These are phyloP conservation scores for Phalanger gymnotis DNA, from an alignment of 2,797 vertebrate genomes.

Conservation along the genomic window DNA sequence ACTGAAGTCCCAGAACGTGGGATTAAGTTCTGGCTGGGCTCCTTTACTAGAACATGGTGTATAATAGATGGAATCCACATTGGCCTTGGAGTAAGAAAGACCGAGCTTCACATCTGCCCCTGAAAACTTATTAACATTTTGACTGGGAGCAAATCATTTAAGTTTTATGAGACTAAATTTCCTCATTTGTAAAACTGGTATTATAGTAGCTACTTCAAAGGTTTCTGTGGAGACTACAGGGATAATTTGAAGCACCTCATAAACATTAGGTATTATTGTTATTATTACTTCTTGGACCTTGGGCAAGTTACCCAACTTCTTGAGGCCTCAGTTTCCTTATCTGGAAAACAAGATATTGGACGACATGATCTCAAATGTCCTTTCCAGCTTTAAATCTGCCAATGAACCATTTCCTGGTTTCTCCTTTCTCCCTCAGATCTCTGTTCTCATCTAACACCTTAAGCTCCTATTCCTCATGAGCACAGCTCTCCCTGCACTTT, in stretches of 20 bases:
- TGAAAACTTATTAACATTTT: background rate
- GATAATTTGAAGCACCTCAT: background rate
- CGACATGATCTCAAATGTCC: background rate
- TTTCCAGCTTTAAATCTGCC: background rate
- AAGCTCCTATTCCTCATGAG: background rate
- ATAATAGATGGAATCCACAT: background rate
- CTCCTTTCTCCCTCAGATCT: background rate
- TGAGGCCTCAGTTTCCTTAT: background rate
- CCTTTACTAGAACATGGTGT: background rate
- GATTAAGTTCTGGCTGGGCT: background rate
- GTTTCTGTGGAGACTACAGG: background rate
- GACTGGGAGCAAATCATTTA: background rate
- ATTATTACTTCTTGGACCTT: background rate
- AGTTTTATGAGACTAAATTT: background rate
- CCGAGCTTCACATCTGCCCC: background rate
- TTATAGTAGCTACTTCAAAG: background rate
- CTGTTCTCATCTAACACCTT: background rate
- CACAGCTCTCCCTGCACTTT: background rate
- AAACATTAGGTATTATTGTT: background rate
- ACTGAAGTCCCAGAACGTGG: background rate
- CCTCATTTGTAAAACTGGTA: background rate
- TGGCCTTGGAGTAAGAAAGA: background rate
- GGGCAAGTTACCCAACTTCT: background rate
- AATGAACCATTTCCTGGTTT: background rate
- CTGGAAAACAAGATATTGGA: background rate